phyloP scores from a whole-genome alignment of 2,888 invertebrate species.

The Nomada flava region DNA sequence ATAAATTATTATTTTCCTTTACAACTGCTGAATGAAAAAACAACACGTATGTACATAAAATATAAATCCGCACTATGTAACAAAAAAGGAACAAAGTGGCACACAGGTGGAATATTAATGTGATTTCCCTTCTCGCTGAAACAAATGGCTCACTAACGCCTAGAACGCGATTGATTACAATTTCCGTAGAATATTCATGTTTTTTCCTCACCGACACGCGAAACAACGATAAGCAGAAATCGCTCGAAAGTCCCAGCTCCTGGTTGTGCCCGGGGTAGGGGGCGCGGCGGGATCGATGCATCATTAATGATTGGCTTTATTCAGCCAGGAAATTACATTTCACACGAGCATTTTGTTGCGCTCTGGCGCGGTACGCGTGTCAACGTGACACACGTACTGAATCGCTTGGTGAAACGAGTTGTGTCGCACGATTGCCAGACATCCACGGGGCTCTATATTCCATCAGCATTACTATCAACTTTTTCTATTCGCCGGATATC shows the following conservation, averaged over 20 bases:
- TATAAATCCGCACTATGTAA: too few relatives aligned
- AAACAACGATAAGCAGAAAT: not conserved
- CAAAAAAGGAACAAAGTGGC: too few relatives aligned
- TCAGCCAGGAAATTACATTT: constrained; percentile 44
- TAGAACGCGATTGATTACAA: not conserved
- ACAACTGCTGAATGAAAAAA: too few relatives aligned
- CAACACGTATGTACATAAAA: too few relatives aligned
- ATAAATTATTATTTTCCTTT: too few relatives aligned
- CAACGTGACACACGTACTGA: constrained; percentile 12
- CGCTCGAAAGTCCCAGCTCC: not conserved
- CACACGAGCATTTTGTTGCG: constrained; percentile 20
- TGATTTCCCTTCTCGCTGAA: not conserved
- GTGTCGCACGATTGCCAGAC: constrained; percentile 8
- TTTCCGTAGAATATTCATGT: not conserved
- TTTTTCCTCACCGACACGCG: not conserved
- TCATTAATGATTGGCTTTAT: constrained; percentile 46
- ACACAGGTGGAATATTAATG: too few relatives aligned
- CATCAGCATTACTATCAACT: not conserved
- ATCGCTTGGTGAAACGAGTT: not conserved
- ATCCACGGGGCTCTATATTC: not conserved
- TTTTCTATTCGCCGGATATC: not conserved
- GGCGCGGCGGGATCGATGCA: not conserved
- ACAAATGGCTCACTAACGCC: not conserved
- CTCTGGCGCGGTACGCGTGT: constrained; percentile 5
- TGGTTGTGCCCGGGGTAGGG: not conserved